These are phyloP conservation scores for Intellagama lesueurii DNA, from an alignment of 2,797 vertebrate species.

Conservation along the genomic window DNA sequence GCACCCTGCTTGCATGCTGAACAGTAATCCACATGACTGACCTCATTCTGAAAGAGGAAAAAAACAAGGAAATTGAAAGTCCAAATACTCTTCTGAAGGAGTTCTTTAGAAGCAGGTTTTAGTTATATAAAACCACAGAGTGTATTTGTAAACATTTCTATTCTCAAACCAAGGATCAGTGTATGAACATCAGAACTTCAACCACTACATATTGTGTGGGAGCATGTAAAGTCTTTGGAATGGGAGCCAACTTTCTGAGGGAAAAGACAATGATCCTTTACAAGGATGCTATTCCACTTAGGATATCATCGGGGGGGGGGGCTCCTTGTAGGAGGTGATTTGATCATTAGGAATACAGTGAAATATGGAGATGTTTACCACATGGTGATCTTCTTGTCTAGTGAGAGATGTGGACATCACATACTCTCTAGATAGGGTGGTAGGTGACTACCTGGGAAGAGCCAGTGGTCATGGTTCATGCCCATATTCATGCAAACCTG, in stretches of 20 bases:
- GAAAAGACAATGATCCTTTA: not conserved
- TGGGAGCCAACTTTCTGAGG: not conserved
- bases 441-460: not conserved
- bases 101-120: slow-evolving; percentile 1
- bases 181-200: not conserved
- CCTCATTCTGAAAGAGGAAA: slow-evolving; percentile 82
- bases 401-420: not conserved
- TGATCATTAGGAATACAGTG: not conserved
- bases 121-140: not conserved
- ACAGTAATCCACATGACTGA: slow-evolving; percentile 89
- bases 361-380: not conserved
- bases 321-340: not conserved
- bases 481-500: not conserved
- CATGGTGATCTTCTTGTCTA: not conserved
- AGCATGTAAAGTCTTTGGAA: not conserved
- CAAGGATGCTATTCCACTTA: not conserved
- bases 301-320: not conserved
- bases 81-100: slow-evolving; percentile 4
- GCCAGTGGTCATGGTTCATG: not conserved
- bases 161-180: not conserved
- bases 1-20: slow-evolving; percentile 87
- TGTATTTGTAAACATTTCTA: not conserved
- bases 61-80: not conserved
- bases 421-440: not conserved
- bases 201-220: not conserved